Base-by-base conservation (phyloP, 2,113 vertebrate species). In the Dipodomys ordii region DNA sequence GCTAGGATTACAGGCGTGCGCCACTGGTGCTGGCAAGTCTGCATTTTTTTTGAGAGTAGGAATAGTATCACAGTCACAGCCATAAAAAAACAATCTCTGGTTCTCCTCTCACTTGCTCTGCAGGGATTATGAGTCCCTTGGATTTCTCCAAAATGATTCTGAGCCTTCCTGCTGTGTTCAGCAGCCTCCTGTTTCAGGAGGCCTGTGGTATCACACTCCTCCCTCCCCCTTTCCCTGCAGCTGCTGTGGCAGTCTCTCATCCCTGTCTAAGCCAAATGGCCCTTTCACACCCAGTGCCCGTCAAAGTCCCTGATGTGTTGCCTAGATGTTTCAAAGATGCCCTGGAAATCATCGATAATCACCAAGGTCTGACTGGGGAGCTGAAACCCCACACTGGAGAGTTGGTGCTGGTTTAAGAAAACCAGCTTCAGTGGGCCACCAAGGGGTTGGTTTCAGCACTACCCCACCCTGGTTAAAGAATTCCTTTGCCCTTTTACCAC, bases 91-190 rank as follows among this genome's bases (percentile, higher is more conserved):
- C 53, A 35, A 64, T 79, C 79, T 84, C 73, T 90, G 90, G 88
- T 74, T 96, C 90, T 73, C 71, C 39, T 90, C 74, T 23, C 49
- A 83, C 69, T 69, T n/a, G 0, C 73, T 87, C 84, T 82, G 18
- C 23, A 25, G 92, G 79, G 67, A 92, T 15, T 7, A 35, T 19
- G 57, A 89, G 32, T 67, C 95, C 92, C 84, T 94, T 35, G 6
- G 72, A 78, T 79, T 88, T 65, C 69, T 93, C 57, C 78, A 90
- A 90, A 85, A 87, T 93, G 88, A 30, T 90, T 94, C 73, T 27
- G 22, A 92, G 74, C 32, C 44, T 94, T 89, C 85, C 84, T 18
- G 23, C 78, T 44, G 39, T 71, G 74, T 92, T 93, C 69, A 86
- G 88, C 25, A 67, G 32, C n/a, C 79, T 88, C 35, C 3, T 82